Base-by-base conservation (phyloP, 2,888 invertebrate genomes). In the Callyntrura guangdongensis region DNA sequence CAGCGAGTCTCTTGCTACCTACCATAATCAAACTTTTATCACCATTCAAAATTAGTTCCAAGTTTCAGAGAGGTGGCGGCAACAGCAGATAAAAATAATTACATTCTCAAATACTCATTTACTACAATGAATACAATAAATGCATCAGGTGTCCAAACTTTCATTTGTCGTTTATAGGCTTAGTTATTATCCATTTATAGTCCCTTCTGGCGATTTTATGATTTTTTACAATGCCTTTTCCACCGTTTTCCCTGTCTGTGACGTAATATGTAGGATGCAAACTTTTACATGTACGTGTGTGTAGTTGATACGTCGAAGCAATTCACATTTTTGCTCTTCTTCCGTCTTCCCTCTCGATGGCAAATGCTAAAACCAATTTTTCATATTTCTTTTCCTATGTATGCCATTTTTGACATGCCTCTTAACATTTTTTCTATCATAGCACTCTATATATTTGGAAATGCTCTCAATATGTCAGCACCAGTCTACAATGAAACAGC, bases 381-480 rank as follows among this genome's bases (percentile, higher is more conserved):
- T 67, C 67, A 47, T 17, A 14, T n/a, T 64, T 72, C 20, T 49
- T 53, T 69, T 47, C 47, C 25, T 49, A 3, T 77, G 4, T 77
- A 3, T 49, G 22, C 49, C 20, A 25, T 53, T 12, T 8, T 25
- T 77, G 74, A 64, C 86, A 64, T 64, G 59, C 59, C 72, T 25
- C 67, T 83, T 84, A 49, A 9, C 5, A 74, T 20, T 69, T 4
- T 85, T 59, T 45, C 49, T n/a, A 17, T 64, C 22, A 14, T 25
- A 61, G n/a, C 53, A 72, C 36, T 17, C 45, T 59, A 69, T 86
- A 86, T 86, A 47, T 11, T 22, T 69, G 22, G 49, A 56, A 56
- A 64, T 77, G 77, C 61, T 77, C 77, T 86, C 86, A 86, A 86
- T 77, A 77, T 86, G 86, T 86, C 86, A 86, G 61, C 86, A 74